A percentile compares a stretch with the other conserved stretches of the same genome.
Evolutionary conservation across 2,797 vertebrate genomes (phyloP).

Genomic region (Pangasius sanitwongsei): DNA sequence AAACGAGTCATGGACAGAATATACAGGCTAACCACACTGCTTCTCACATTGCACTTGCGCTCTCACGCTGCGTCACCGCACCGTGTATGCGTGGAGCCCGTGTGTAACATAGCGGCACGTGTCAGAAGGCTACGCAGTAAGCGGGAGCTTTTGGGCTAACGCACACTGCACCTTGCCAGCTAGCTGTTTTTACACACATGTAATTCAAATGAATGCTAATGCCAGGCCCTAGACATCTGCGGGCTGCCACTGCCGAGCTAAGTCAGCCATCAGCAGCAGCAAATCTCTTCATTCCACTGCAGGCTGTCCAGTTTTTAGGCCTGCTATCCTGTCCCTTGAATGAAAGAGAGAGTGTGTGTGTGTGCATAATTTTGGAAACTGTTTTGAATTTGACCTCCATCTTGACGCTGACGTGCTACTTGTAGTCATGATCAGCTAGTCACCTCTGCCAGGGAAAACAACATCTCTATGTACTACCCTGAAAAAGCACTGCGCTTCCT

Average conservation of each 20-base stretch:
- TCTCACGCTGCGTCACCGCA: neutral
- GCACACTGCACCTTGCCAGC: conserved; percentile 24
- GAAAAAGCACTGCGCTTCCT: neutral
- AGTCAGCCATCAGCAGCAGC: conserved; percentile 36
- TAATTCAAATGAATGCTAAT: conserved; percentile 60
- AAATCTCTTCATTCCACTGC: conserved; percentile 43
- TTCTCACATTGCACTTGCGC: neutral
- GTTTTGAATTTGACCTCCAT: conserved; percentile 47
- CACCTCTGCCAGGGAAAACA: conserved; percentile 39
- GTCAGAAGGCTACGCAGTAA: conserved; percentile 30
- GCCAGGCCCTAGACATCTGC: conserved; percentile 39
- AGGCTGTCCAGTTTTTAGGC: neutral
- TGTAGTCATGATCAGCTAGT: conserved; percentile 47
- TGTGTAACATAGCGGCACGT: conserved; percentile 8
- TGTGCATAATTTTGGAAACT: conserved; percentile 14
- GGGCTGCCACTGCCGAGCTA: conserved; percentile 18
- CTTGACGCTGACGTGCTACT: conserved; percentile 3
- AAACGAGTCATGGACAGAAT: neutral
- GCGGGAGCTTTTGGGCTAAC: neutral
- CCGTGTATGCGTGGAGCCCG: neutral
- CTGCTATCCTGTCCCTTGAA: neutral
- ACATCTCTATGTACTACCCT: neutral
- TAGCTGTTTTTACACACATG: conserved; percentile 48
- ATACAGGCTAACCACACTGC: neutral
- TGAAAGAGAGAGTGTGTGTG: neutral